Evolutionary conservation across 2,113 vertebrate species (phyloP), one percentile per base, ranked within the genome.

Genomic region (Stictonetta naevosa): DNA sequence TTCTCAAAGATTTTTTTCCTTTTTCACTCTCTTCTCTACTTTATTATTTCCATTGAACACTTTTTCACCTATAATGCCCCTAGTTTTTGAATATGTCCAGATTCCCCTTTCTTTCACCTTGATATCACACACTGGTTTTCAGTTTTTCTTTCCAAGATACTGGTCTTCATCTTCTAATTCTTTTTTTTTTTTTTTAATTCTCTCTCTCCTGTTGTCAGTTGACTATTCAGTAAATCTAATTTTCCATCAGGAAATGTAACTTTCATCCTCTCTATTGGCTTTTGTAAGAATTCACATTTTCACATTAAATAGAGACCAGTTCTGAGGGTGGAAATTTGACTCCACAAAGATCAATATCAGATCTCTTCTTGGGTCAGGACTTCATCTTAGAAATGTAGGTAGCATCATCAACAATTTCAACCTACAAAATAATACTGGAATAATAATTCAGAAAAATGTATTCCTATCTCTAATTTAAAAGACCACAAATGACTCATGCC

Each of bases 391-490:
- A 42, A 83, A 66, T 33, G 31, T 19, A 44, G 52, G 73, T 38
- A 29, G 13, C 40, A 48, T 63, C 46, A 60, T 50, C 33, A 94
- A 53, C 25, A 89, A 46, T 59, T 74, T 78, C 60, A 90, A 48
- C 5, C 8, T 64, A 40, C 9, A 81, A 90, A 81, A 62, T 62
- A 88, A 72, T 21, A 26, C 11, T 52, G 33, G 60, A 20, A 3
- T 53, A 59, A 72, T 88, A 88, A 93, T 94, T 92, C 56, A 92
- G 29, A 92, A 90, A 44, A 90, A 94, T 50, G 4, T 63, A n/a
- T 88, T 88, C 55, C 13, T 48, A 31, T 31, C 44, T 81, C 44
- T 93, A 72, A 50, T 81, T 74, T 53, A 71, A 81, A 92, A 68
- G 42, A 83, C 40, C 48, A 75, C 29, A 88, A 92, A 86, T 86